phyloP scores from a whole-genome alignment of 2,888 invertebrate species.

The Dromius quadrimaculatus region DNA sequence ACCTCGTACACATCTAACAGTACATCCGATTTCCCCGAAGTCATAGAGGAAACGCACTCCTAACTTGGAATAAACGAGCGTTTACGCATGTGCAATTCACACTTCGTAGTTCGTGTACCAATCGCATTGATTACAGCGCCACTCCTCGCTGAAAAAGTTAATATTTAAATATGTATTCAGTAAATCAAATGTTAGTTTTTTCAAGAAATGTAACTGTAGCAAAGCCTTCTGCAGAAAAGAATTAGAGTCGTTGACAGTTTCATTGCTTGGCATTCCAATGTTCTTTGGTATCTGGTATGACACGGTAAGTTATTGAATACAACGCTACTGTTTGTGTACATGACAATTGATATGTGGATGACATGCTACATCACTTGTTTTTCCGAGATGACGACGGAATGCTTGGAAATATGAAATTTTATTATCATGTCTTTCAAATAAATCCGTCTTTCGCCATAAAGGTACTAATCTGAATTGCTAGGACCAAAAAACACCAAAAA shows the following conservation, averaged over 20 bases:
- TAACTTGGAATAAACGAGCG: conserved; percentile 7
- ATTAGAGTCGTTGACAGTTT: conserved; percentile 31
- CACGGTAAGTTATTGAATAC: conserved; percentile 39
- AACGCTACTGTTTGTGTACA: conserved; percentile 39
- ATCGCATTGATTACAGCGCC: conserved; percentile 1
- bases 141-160: conserved; percentile 3
- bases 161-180: neutral
- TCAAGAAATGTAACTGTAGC: conserved; percentile 6
- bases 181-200: neutral
- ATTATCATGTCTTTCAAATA: conserved; percentile 12
- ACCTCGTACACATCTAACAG: conserved; percentile 45
- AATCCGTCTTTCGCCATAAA: neutral
- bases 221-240: neutral
- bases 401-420: conserved; percentile 15
- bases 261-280: conserved; percentile 25
- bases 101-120: neutral
- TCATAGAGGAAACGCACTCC: conserved; percentile 39
- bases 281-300: conserved; percentile 24
- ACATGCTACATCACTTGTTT: conserved; percentile 40
- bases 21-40: conserved; percentile 38
- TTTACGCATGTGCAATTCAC: conserved; percentile 25
- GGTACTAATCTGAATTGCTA: conserved; percentile 6
- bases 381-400: conserved; percentile 6
- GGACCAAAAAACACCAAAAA: too few species aligned
- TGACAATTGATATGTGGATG: conserved; percentile 43